These are phyloP conservation scores for Drosophila nigrodunni DNA, from an alignment of 1,140 invertebrate genomes.

Conservation along the genomic window DNA sequence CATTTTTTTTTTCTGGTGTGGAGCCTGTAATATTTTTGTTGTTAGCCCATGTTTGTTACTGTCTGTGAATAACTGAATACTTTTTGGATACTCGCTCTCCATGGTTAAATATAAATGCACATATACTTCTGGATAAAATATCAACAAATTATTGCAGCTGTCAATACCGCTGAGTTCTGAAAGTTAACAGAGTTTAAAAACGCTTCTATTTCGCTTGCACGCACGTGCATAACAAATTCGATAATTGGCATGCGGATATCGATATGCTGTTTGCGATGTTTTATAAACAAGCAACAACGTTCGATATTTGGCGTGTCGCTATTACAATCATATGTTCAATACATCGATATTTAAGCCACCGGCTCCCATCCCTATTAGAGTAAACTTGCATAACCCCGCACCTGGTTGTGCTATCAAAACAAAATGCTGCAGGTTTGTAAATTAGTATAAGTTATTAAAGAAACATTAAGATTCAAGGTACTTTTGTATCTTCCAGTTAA, in stretches of 20 bases:
- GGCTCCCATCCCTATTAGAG: neutral
- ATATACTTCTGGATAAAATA: neutral
- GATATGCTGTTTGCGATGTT: too few species aligned
- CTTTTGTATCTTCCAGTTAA: slow-evolving; percentile 9
- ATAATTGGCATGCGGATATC: too few species aligned
- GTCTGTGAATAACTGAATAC: slow-evolving; percentile 7
- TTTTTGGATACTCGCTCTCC: slow-evolving; percentile 48
- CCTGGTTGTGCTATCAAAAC: slow-evolving; percentile 45
- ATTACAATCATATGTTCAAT: neutral
- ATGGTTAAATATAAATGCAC: slow-evolving; percentile 25
- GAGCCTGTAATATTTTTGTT: neutral
- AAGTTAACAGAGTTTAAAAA: slow-evolving; percentile 1
- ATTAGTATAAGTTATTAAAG: slow-evolving; percentile 40
- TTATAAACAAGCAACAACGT: too few species aligned
- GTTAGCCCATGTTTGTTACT: neutral
- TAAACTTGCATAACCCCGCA: slow-evolving; percentile 72
- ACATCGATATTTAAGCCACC: too few species aligned
- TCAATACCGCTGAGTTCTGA: neutral
- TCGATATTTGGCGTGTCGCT: neutral
- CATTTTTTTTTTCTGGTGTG: neutral
- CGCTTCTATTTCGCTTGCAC: neutral
- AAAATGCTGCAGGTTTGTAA: slow-evolving; percentile 63
- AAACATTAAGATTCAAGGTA: neutral
- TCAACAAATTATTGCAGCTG: neutral
- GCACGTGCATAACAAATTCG: neutral